Evolutionary conservation across 2,888 invertebrate species (phyloP).

Genomic region (Acanthosepion lycidas): DNA sequence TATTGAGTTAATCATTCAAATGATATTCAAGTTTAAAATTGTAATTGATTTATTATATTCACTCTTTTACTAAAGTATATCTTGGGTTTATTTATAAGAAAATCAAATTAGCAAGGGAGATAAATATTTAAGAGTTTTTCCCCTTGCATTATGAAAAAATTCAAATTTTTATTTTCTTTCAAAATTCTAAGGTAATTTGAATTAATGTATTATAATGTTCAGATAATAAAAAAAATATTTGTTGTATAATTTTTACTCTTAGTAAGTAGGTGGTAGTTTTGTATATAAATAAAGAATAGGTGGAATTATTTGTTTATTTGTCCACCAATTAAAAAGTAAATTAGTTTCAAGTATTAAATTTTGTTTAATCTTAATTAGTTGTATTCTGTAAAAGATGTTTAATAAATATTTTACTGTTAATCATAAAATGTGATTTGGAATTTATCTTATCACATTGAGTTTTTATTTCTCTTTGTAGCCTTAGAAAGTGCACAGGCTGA

Average conservation of each 20-base stretch:
- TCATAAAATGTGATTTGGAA: background rate
- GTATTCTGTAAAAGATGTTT: background rate
- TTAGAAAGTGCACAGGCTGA: conserved; percentile 76
- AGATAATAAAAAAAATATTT: background rate
- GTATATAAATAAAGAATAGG: background rate
- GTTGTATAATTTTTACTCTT: no score
- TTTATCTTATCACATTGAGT: background rate
- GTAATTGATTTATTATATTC: no score
- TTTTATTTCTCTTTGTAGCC: conserved; percentile 64
- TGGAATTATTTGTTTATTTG: no score
- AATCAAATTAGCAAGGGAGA: background rate
- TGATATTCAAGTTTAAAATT: no score
- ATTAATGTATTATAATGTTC: background rate
- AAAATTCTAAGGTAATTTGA: background rate
- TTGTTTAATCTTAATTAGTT: background rate
- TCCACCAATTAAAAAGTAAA: background rate
- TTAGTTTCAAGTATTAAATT: background rate
- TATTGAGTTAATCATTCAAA: no score
- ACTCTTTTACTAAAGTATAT: no score
- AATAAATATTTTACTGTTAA: background rate
- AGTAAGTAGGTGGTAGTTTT: background rate
- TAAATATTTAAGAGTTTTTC: background rate
- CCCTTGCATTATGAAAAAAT: background rate
- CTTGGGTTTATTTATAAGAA: no score
- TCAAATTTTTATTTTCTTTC: background rate